phyloP scores from a whole-genome alignment of 2,797 vertebrate genomes.

The Spatula clypeata region DNA sequence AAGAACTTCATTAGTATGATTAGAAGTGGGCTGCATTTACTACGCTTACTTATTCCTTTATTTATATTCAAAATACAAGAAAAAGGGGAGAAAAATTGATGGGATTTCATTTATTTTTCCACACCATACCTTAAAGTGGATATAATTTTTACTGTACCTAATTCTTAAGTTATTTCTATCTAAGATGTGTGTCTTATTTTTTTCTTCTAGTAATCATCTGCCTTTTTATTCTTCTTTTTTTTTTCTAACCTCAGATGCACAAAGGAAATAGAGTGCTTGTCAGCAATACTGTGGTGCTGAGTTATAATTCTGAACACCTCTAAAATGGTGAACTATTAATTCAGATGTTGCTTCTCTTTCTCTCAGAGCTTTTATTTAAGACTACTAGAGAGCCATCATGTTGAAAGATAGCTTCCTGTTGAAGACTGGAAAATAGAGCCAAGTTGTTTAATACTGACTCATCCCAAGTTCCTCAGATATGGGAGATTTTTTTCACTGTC shows the following conservation, averaged over 20 bases:
- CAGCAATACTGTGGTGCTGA: neutral
- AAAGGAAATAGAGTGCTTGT: neutral
- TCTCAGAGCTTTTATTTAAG: neutral
- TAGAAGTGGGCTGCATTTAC: neutral
- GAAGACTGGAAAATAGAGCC: neutral
- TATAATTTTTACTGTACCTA: neutral
- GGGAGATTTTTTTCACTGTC: neutral
- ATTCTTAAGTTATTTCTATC: neutral
- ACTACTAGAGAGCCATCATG: neutral
- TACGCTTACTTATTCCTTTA: neutral
- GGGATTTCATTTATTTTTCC: neutral
- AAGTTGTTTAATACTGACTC: neutral
- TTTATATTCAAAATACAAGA: neutral
- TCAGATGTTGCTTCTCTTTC: neutral
- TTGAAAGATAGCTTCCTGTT: neutral
- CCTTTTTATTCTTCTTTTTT: neutral
- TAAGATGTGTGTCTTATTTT: neutral
- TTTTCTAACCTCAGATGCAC: neutral
- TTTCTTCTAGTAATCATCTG: neutral
- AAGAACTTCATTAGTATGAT: neutral
- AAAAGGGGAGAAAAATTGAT: neutral
- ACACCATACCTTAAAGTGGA: neutral
- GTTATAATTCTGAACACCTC: neutral
- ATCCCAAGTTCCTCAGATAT: neutral
- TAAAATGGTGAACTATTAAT: neutral